A percentile compares a stretch with the other conserved stretches of the same genome.
These are phyloP conservation scores for Polymixis flavicincta DNA, from an alignment of 2,888 invertebrate genomes.

Conservation along the genomic window DNA sequence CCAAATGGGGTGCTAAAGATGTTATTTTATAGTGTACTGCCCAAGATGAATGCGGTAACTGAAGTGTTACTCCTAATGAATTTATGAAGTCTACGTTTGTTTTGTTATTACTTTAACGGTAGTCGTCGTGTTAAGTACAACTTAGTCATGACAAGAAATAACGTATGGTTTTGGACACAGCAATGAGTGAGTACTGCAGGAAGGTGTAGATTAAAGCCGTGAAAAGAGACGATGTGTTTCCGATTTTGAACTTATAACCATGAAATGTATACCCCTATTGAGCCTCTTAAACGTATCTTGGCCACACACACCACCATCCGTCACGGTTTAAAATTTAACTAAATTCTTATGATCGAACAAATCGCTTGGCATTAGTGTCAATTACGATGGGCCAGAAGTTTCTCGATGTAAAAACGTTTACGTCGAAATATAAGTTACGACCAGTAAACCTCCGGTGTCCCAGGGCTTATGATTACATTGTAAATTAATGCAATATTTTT, in stretches of 20 bases:
- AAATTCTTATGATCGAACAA: conserved; percentile 59
- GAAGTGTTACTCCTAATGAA: conserved; percentile 17
- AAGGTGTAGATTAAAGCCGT: conserved; percentile 2
- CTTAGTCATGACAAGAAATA: conserved; percentile 2
- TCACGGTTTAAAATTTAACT: conserved; percentile 47
- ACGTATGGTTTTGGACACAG: not conserved
- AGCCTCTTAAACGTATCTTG: conserved; percentile 57
- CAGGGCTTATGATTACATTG: conserved; percentile 57
- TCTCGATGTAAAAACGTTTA: conserved; percentile 50
- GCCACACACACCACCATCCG: conserved; percentile 55
- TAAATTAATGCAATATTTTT: conserved; percentile 67
- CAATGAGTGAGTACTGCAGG: not conserved
- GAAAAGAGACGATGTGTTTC: conserved; percentile 23
- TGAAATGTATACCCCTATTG: conserved; percentile 41
- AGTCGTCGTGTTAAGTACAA: conserved; percentile 13
- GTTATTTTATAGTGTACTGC: conserved; percentile 33
- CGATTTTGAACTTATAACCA: conserved; percentile 30
- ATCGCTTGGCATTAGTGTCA: conserved; percentile 58
- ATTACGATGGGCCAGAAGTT: conserved; percentile 48
- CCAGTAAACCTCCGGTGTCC: conserved; percentile 42
- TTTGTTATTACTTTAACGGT: conserved; percentile 33
- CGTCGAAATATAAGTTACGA: conserved; percentile 53
- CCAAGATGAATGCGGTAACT: conserved; percentile 10
- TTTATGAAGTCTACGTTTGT: conserved; percentile 25
- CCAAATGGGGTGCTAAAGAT: conserved; percentile 43